Percentiles rank a stretch among this genome's conserved stretches.
Conservation (phyloP, 2,888 invertebrate genomes). For the Cheiracanthium punctorium region DNA sequence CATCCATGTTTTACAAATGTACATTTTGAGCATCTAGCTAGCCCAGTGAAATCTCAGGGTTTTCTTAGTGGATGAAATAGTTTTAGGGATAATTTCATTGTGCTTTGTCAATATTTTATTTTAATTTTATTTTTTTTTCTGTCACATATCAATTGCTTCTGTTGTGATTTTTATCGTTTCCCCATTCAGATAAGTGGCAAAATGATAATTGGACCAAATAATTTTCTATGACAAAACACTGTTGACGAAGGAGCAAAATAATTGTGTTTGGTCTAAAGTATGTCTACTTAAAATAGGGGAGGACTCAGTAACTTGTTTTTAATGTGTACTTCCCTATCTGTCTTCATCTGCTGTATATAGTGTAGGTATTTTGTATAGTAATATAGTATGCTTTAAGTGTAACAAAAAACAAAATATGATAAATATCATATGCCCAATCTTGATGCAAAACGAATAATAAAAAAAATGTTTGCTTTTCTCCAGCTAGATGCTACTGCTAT, state of each 20-base stretch:
- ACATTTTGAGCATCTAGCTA: slow-evolving; percentile 1
- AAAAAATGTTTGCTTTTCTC: slow-evolving; percentile 44
- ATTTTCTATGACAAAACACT: slow-evolving; percentile 34
- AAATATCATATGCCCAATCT: slow-evolving; percentile 18
- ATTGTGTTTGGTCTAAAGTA: slow-evolving; percentile 37
- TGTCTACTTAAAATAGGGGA: slow-evolving; percentile 31
- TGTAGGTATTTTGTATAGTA: slow-evolving; percentile 70
- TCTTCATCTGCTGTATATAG: slow-evolving; percentile 66
- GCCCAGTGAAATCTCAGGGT: slow-evolving; percentile 34
- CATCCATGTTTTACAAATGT: slow-evolving; percentile 3
- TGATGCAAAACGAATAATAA: slow-evolving; percentile 23
- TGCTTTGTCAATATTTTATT: slow-evolving; percentile 18
- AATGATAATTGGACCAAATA: slow-evolving; percentile 55
- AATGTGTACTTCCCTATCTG: slow-evolving; percentile 51
- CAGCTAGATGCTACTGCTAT: slow-evolving; percentile 63
- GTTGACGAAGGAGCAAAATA: not conserved
- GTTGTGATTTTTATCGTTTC: not conserved
- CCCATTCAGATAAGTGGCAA: slow-evolving; percentile 52
- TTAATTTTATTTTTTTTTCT: slow-evolving; percentile 5
- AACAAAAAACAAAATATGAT: slow-evolving; percentile 42
- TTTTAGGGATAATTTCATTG: not conserved
- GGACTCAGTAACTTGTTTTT: slow-evolving; percentile 20
- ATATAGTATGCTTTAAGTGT: slow-evolving; percentile 62
- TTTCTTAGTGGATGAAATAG: slow-evolving; percentile 7
- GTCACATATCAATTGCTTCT: slow-evolving; percentile 34